These are phyloP conservation scores for Melangyna quadrimaculata DNA, from an alignment of 2,888 invertebrate species.

Conservation along the genomic window DNA sequence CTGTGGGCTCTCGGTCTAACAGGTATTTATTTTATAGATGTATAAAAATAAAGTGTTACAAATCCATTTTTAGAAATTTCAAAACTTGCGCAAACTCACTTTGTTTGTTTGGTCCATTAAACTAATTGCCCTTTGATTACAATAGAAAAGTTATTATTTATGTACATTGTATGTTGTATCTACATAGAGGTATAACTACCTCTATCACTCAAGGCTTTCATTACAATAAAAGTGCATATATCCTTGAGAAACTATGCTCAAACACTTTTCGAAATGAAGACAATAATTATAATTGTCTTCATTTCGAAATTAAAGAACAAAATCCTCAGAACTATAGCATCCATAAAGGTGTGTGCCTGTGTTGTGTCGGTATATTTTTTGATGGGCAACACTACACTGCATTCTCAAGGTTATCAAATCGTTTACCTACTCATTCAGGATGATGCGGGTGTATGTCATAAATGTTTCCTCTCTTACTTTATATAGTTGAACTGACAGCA, in stretches of 20 bases:
- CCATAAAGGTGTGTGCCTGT: background rate
- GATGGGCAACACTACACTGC: background rate
- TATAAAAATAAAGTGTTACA: background rate
- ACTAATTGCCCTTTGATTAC: slow-evolving; percentile 63
- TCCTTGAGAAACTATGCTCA: slow-evolving; percentile 44
- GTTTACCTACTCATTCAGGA: slow-evolving; percentile 37
- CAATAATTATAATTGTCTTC: slow-evolving; percentile 16
- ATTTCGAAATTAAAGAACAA: background rate
- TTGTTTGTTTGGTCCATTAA: slow-evolving; percentile 51
- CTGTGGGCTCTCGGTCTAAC: too few species aligned
- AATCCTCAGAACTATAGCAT: slow-evolving; percentile 1
- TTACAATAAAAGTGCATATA: slow-evolving; percentile 47
- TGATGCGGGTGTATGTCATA: slow-evolving; percentile 6
- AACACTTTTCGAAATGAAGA: slow-evolving; percentile 38
- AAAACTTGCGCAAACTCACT: slow-evolving; percentile 8
- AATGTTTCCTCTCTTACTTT: slow-evolving; percentile 4
- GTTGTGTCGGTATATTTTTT: too few species aligned
- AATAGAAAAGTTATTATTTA: background rate
- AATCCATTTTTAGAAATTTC: background rate
- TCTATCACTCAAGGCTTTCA: background rate
- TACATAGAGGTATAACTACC: background rate
- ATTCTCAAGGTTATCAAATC: slow-evolving; percentile 62
- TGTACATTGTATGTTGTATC: background rate
- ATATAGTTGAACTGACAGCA: slow-evolving; percentile 2
- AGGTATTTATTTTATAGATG: too few species aligned